These are phyloP conservation scores for Circaetus gallicus DNA, from an alignment of 2,113 vertebrate genomes.

Conservation along the genomic window DNA sequence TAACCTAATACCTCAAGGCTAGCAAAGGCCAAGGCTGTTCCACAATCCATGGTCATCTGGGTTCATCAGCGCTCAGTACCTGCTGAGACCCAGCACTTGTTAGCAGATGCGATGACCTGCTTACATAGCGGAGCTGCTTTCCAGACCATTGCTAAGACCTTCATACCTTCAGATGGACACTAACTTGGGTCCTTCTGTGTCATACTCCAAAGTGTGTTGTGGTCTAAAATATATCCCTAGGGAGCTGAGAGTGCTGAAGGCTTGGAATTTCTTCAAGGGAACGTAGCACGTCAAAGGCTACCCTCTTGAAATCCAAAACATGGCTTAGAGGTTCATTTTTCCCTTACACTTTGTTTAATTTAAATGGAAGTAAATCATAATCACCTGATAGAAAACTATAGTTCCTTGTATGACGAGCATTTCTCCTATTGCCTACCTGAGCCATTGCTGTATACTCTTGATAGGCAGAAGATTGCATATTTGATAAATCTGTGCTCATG, in stretches of 20 bases:
- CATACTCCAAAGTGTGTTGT: neutral
- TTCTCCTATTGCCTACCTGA: neutral
- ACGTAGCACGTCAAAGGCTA: neutral
- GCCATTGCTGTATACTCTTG: neutral
- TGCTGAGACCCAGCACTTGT: neutral
- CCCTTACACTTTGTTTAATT: neutral
- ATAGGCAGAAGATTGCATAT: neutral
- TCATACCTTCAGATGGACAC: neutral
- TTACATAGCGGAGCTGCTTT: neutral
- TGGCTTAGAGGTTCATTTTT: neutral
- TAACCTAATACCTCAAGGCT: neutral
- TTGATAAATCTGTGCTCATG: neutral
- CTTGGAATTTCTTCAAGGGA: neutral
- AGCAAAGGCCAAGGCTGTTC: neutral
- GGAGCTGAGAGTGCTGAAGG: neutral
- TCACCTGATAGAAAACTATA: neutral
- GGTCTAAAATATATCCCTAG: neutral
- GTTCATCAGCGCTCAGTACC: neutral
- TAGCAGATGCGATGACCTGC: neutral
- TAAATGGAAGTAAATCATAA: neutral
- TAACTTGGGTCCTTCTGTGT: neutral
- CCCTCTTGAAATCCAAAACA: neutral
- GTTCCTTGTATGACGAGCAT: neutral
- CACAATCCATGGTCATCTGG: neutral
- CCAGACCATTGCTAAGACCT: neutral